phyloP scores from a whole-genome alignment of 64 coral and sea anemone genomes.

The Montipora sp. region DNA sequence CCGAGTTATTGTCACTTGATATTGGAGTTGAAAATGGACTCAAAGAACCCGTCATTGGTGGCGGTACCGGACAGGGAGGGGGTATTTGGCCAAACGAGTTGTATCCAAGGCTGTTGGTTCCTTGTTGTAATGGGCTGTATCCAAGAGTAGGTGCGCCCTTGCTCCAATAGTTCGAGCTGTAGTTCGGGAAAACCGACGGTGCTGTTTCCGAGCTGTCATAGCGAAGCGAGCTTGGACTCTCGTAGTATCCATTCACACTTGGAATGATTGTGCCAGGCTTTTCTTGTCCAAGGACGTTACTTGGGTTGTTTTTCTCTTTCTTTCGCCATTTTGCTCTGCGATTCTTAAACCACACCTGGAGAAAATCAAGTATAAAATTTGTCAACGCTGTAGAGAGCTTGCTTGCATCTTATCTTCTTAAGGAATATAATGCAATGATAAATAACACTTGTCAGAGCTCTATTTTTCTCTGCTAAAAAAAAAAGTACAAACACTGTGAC shows the following conservation, averaged over 20 bases:
- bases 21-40: conserved; percentile 89
- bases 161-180: conserved; percentile 86
- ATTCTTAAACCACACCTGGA: conserved; percentile 99
- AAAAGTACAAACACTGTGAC: conserved; percentile 16
- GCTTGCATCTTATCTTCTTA: not conserved
- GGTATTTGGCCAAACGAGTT: conserved; percentile 82
- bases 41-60: conserved; percentile 76
- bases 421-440: conserved; percentile 36
- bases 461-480: conserved; percentile 33
- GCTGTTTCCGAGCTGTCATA: conserved; percentile 84
- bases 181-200: conserved; percentile 77
- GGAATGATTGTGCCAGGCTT: conserved; percentile 79
- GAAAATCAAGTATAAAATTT: conserved; percentile 11
- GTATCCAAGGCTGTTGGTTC: conserved; percentile 73
- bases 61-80: conserved; percentile 72
- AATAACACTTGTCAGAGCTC: conserved; percentile 22
- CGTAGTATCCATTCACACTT: conserved; percentile 83
- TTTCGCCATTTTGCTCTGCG: conserved; percentile 98
- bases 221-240: conserved; percentile 62
- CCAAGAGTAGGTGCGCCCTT: conserved; percentile 74
- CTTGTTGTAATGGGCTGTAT: conserved; percentile 63
- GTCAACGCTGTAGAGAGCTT: conserved; percentile 3
- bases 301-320: conserved; percentile 94
- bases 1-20: conserved; percentile 60
- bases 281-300: conserved; percentile 81